Base-by-base conservation (phyloP, 2,797 vertebrate genomes). In the Sebastolobus alascanus region DNA sequence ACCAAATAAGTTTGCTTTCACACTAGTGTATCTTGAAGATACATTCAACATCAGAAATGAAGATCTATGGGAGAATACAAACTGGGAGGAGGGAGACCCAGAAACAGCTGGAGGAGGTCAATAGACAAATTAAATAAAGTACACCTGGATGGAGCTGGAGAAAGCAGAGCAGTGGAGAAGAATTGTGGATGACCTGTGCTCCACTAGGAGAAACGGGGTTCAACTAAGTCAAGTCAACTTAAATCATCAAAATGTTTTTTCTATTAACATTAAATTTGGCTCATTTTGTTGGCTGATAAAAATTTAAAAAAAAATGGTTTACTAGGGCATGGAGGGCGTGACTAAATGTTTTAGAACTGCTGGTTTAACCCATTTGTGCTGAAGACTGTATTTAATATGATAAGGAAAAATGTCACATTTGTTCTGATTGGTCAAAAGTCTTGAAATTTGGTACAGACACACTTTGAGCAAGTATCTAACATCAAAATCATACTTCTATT, bases 1-100 rank as follows among this genome's bases (percentile, higher is more conserved):
- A 83, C 79, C 73, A 76, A 80, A 83, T 40, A 54, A 54, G 16
- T 77, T 46, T 64, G n/a, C 54, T 70, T 74, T 60, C 4, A 25
- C 29, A 63, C 33, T 55, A 6, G 8, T 1, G 2, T 25, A 16
- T 38, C 35, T 38, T 64, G 37, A 18, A 27, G 63, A 27, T 25
- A 29, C 14, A 5, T 38, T 64, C 31, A 25, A 11, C 22, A 25
- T 40, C n/a, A 40, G 35, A 40, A 38, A 38, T 1, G n/a, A 64
- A 40, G 61, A 40, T 25, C 4, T 16, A 31, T n/a, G 59, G 60
- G 11, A 37, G 33, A 63, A 61, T 37, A 40, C 12, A 38, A 38
- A 64, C 60, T 37, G 35, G 64, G 25, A 20, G 4, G 14, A 67
- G 43, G 43, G 6, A 40, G 27, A 50, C 40, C 25, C 3, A 18